phyloP scores from a whole-genome alignment of 2,113 vertebrate species.

The Neolamprologus ventralis region DNA sequence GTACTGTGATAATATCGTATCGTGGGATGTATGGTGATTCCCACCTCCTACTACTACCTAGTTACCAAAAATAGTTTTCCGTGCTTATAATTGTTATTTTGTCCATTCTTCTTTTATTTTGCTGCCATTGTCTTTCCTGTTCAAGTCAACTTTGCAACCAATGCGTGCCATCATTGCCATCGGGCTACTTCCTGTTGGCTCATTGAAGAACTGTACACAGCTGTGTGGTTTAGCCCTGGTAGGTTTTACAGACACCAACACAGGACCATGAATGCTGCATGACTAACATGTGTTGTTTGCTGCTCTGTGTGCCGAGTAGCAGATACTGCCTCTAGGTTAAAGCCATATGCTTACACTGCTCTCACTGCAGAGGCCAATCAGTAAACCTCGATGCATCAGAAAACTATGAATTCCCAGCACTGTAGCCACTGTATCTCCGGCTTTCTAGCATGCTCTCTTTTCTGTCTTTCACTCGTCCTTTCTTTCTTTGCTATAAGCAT shows the following conservation, averaged over 20 bases:
- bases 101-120: not conserved
- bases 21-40: rapidly evolving
- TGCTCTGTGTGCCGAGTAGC: not conserved
- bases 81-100: rapidly evolving
- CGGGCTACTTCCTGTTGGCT: not conserved
- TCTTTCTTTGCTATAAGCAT: not conserved
- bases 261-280: not conserved
- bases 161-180: not conserved
- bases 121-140: not conserved
- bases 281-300: not conserved
- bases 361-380: not conserved
- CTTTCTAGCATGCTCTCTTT: not conserved
- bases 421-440: not conserved
- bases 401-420: not conserved
- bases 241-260: not conserved
- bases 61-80: not conserved
- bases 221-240: not conserved
- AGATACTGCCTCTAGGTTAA: not conserved
- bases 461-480: not conserved
- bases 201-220: not conserved
- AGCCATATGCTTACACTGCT: not conserved
- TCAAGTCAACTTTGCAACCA: not conserved
- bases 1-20: too few relatives aligned
- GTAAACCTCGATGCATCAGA: not conserved
- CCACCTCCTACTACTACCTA: not conserved